Evolutionary conservation across 1,140 invertebrate species (phyloP).

Genomic region (Epicauta chinensis): DNA sequence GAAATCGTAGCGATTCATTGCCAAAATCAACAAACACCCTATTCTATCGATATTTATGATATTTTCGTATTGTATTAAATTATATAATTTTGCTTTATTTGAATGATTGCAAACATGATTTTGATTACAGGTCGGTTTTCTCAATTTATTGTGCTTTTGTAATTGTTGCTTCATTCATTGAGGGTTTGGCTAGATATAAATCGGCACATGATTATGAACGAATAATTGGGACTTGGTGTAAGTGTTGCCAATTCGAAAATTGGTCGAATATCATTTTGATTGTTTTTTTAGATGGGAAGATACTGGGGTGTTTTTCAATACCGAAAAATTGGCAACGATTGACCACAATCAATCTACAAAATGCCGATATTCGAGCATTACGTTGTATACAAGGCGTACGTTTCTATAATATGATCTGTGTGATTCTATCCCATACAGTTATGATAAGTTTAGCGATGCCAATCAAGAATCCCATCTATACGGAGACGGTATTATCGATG

Average conservation of each 20-base stretch:
- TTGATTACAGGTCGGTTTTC: not conserved
- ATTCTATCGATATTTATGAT: not conserved
- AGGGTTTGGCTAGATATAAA: not conserved
- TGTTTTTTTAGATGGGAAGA: not conserved
- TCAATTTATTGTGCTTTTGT: not conserved
- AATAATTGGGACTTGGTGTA: not conserved
- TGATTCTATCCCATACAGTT: conserved; percentile 27
- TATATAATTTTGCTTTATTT: not conserved
- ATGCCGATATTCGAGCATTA: conserved; percentile 17
- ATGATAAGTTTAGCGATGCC: conserved; percentile 22
- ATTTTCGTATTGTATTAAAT: not conserved
- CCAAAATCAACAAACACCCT: not conserved
- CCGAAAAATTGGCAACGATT: not conserved
- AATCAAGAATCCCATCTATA: conserved; percentile 24
- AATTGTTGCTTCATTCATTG: not conserved
- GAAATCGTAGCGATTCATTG: not conserved
- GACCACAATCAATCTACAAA: not conserved
- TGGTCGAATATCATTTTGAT: not conserved
- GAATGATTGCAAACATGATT: not conserved
- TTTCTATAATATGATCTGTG: conserved; percentile 29
- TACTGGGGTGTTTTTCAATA: not conserved
- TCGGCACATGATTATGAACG: not conserved
- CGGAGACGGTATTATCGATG: conserved; percentile 24
- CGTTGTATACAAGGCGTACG: conserved; percentile 29
- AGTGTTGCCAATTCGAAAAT: not conserved